Percentiles rank a stretch among this genome's conserved stretches.
Conservation (phyloP, 2,888 invertebrate genomes). For the Tipula unca region DNA sequence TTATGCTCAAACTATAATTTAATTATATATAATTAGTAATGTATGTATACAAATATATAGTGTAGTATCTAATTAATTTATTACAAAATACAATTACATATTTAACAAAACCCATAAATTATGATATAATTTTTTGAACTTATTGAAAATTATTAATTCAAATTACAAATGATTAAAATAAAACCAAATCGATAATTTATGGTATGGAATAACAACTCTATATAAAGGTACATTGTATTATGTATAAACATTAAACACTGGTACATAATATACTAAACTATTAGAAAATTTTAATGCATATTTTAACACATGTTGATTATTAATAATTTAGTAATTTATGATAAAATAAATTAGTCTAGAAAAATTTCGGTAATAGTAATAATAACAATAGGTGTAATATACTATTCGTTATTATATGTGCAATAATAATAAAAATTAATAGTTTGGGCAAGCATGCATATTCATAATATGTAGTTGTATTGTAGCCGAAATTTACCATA, state of each 20-base stretch:
- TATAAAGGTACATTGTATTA: background rate
- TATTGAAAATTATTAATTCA: constrained; percentile 28
- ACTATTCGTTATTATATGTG: background rate
- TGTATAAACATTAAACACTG: background rate
- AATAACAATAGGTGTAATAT: background rate
- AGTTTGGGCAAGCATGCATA: background rate
- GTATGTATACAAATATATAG: too few relatives aligned
- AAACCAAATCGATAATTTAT: background rate
- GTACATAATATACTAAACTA: background rate
- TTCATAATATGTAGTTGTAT: too few relatives aligned
- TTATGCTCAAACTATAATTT: background rate
- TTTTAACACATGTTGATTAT: background rate
- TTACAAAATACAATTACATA: background rate
- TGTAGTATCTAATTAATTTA: background rate
- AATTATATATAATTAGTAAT: background rate
- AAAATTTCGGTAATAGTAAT: background rate
- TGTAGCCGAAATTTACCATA: too few relatives aligned
- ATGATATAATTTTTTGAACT: constrained; percentile 27
- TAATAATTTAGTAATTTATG: background rate
- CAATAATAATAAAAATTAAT: background rate
- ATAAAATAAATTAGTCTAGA: background rate
- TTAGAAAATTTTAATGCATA: background rate
- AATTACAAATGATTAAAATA: constrained; percentile 32
- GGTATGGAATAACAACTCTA: background rate
- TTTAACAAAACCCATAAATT: constrained; percentile 22